Base-by-base conservation (phyloP, 2,113 vertebrate species). In the Gila orcuttii region DNA sequence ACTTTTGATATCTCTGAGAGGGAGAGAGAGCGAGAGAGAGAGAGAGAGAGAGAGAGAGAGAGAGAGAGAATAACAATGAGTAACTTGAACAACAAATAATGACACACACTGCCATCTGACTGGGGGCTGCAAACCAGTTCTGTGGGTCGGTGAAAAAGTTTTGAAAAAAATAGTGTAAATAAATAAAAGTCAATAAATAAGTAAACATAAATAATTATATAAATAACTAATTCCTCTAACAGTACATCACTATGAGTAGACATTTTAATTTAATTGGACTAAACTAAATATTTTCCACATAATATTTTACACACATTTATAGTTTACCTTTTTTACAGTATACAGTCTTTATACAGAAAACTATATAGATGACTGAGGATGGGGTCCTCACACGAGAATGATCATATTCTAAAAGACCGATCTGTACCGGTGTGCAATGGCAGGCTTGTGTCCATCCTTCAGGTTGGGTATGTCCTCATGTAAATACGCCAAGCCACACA, bases 391-490 rank as follows among this genome's bases (percentile, higher is more conserved):
- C 28, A 19, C 13, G 4, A 62, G 10, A 62, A 69, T 19, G 21
- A 31, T 8, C 21, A 33, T 59, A 62, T 42, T 10, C 42, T 42
- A 42, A 42, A 42, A 42, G 8, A 42, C 42, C 2, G 42, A 42
- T 42, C 42, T 42, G 42, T 42, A 42, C 98, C 98, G 97, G 91
- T 99, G 98, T 23, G 98, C 97, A 69, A 99, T 94, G 89, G 97
- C 97, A 0, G 98, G 98, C 89, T 99, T 99, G 88, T 99, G 98
- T 39, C 98, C 98, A 0, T 99, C 98, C 90, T 97, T 98, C 79
- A 99, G 95, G 76, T 97, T 97, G 1, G 98, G 97, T 89, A 98
- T 97, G 87, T 99, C 98, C 91, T 99, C 98, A 31, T 99, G 98
- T 73, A 99, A 96, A 87, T 99, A 98, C n/a, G 98, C 96, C 91